A percentile compares a stretch with the other conserved stretches of the same genome.
These are phyloP conservation scores for Cherax quadricarinatus DNA, from an alignment of 1,140 invertebrate species.

Conservation along the genomic window DNA sequence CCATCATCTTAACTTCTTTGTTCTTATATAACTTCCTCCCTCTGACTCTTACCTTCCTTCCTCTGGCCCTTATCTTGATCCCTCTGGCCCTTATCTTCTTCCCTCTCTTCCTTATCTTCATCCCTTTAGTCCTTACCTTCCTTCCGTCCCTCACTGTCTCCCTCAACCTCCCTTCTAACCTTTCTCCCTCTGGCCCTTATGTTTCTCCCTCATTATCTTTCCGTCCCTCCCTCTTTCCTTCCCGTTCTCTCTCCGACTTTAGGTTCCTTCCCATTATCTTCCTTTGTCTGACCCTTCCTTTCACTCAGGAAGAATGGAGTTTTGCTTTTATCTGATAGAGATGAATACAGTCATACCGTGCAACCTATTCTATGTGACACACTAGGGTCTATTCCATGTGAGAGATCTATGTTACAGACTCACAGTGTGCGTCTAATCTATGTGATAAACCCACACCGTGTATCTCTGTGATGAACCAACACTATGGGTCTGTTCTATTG, in stretches of 20 bases:
- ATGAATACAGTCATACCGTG: too few relatives aligned
- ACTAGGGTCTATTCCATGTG: too few relatives aligned
- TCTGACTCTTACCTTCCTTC: background rate
- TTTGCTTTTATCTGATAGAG: too few relatives aligned
- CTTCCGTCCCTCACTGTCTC: background rate
- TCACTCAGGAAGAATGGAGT: too few relatives aligned
- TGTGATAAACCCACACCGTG: too few relatives aligned
- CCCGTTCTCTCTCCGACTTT: constrained; percentile 8
- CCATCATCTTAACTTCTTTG: background rate
- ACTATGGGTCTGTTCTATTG: too few relatives aligned
- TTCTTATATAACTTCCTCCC: background rate
- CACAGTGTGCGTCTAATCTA: too few relatives aligned
- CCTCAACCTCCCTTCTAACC: background rate
- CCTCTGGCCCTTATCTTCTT: background rate
- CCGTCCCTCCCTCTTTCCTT: background rate
- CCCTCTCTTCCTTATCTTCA: background rate
- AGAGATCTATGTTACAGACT: too few relatives aligned
- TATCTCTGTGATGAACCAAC: background rate
- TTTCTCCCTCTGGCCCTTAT: background rate
- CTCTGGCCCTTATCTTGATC: too few relatives aligned
- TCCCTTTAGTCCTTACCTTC: background rate
- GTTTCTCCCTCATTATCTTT: too few relatives aligned
- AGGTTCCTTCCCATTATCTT: background rate
- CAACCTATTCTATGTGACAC: too few relatives aligned
- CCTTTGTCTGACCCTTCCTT: too few relatives aligned